Evolutionary conservation across 2,797 vertebrate species (phyloP).

Genomic region (Tinamus major): DNA sequence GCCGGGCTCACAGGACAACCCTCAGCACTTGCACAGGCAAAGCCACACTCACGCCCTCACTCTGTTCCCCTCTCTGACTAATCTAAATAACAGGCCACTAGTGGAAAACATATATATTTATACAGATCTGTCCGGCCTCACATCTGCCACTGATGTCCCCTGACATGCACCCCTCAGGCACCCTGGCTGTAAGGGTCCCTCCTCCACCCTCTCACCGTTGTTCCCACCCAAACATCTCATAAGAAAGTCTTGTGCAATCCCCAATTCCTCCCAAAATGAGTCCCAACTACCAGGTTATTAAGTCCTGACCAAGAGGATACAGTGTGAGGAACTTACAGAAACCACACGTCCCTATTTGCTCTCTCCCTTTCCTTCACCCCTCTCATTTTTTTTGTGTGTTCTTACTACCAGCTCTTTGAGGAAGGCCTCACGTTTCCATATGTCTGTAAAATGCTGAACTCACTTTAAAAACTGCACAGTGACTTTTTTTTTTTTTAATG

Average conservation of each 20-base stretch:
- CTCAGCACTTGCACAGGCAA: not conserved
- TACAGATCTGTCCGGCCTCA: too few relatives aligned
- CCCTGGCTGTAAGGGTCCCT: too few relatives aligned
- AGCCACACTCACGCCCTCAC: not conserved
- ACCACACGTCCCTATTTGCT: not conserved
- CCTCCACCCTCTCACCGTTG: too few relatives aligned
- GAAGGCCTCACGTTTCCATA: fast-evolving
- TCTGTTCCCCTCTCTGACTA: not conserved
- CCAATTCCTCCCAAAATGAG: too few relatives aligned
- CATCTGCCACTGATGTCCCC: too few relatives aligned
- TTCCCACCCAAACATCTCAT: too few relatives aligned
- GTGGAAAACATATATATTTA: not conserved
- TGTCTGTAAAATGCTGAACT: not conserved
- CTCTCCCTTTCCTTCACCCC: not conserved
- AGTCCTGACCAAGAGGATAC: not conserved
- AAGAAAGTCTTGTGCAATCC: too few relatives aligned
- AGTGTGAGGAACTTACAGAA: not conserved
- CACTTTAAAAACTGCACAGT: not conserved
- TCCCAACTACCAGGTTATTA: not conserved
- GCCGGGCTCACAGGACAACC: not conserved
- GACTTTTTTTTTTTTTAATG: not conserved
- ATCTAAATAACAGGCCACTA: not conserved
- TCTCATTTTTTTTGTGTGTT: not conserved
- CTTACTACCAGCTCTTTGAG: not conserved
- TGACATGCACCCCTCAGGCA: too few relatives aligned